Evolutionary conservation across 2,113 vertebrate species (phyloP).

Genomic region (Turdus rufiventris): DNA sequence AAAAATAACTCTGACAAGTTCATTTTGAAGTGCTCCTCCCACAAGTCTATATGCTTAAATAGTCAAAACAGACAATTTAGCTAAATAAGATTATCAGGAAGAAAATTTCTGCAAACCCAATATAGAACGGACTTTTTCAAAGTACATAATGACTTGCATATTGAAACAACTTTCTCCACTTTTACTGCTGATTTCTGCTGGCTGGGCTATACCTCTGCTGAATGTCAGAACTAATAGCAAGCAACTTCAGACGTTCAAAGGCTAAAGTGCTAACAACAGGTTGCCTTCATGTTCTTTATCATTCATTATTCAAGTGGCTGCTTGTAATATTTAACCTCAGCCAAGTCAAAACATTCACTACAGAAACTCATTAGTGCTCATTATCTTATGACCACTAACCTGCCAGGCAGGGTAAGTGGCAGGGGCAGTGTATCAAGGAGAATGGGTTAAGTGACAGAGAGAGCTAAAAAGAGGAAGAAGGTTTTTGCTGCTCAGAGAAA

Average conservation of each 20-base stretch:
- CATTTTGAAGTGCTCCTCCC: background rate
- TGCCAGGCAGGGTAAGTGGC: background rate
- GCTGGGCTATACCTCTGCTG: background rate
- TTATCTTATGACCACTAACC: background rate
- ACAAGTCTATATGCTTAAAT: background rate
- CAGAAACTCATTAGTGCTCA: conserved; percentile 10
- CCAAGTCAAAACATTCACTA: background rate
- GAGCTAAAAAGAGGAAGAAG: background rate
- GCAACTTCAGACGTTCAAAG: background rate
- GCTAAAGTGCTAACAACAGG: background rate
- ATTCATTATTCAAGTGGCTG: conserved; percentile 7
- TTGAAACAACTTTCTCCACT: background rate
- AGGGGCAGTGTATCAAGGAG: background rate
- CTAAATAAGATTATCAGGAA: background rate
- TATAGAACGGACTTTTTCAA: background rate
- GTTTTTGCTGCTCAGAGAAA: background rate
- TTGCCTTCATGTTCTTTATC: background rate
- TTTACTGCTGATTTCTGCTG: background rate
- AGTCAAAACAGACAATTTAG: conserved; percentile 5
- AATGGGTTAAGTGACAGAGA: background rate
- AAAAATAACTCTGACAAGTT: conserved; percentile 13
- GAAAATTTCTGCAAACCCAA: background rate
- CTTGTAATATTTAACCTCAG: conserved; percentile 23
- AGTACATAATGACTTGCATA: background rate
- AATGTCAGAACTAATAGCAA: background rate